These are phyloP conservation scores for pig (Sus scrofa) DNA, from an alignment of 2,113 vertebrate species.

Conservation along the genomic window DNA sequence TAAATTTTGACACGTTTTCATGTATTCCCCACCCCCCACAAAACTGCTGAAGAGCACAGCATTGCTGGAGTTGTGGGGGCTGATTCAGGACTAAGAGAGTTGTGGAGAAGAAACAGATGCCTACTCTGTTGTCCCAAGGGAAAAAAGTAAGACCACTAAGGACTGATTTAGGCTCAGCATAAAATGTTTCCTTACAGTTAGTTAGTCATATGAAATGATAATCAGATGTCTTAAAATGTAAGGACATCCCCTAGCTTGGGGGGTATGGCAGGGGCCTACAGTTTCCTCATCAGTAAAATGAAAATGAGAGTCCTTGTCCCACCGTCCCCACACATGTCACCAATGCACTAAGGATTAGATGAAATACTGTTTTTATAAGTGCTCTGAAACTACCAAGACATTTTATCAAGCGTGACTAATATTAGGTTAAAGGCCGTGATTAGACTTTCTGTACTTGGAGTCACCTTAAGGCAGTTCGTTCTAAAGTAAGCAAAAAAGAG, in stretches of 20 bases:
- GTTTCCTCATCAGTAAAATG: neutral
- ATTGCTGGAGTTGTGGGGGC: neutral
- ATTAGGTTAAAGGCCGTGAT: neutral
- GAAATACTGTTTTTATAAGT: slow-evolving; percentile 89
- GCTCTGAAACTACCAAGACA: slow-evolving; percentile 88
- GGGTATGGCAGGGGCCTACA: neutral
- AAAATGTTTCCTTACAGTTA: neutral
- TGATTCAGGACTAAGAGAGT: neutral
- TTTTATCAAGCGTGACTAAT: slow-evolving; percentile 84
- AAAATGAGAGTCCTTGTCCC: neutral
- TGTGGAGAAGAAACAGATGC: neutral
- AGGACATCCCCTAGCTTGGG: neutral
- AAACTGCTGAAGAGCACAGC: neutral
- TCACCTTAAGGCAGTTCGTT: neutral
- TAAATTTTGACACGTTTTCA: slow-evolving; percentile 48
- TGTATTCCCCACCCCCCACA: neutral
- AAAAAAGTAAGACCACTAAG: neutral
- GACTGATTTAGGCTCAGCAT: neutral
- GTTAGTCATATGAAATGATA: neutral
- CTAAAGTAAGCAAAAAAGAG: neutral
- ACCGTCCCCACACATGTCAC: neutral
- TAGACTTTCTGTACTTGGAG: neutral
- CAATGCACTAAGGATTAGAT: slow-evolving; percentile 68
- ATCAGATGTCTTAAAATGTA: neutral
- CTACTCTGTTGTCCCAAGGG: neutral